Evolutionary conservation across 1,140 invertebrate genomes (phyloP).

Genomic region (Pachyrhynchus sulphureomaculatus): DNA sequence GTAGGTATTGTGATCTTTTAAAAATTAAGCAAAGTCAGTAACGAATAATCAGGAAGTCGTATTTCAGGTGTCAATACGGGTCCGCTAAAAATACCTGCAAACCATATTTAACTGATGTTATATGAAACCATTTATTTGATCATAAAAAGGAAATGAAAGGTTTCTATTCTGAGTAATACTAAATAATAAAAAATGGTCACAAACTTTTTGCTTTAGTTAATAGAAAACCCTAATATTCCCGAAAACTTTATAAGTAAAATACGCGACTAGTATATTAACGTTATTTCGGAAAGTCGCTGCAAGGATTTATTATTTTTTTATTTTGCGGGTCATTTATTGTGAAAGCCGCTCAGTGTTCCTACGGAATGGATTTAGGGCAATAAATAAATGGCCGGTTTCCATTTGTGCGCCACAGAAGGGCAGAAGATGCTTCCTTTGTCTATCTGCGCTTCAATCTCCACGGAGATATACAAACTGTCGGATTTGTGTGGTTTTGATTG

Average conservation of each 20-base stretch:
- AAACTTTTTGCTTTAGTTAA: no score
- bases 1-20: no score
- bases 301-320: slow-evolving; percentile 28
- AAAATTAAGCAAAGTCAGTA: no score
- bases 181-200: no score
- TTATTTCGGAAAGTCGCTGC: neutral
- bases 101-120: no score
- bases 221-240: neutral
- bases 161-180: no score
- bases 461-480: slow-evolving; percentile 40
- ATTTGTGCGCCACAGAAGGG: slow-evolving; percentile 28
- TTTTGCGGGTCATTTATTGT: slow-evolving; percentile 30
- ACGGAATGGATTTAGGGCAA: slow-evolving; percentile 33
- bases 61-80: no score
- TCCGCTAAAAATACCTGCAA: no score
- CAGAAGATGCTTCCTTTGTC: slow-evolving; percentile 31
- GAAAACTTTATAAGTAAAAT: neutral
- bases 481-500: slow-evolving; percentile 40
- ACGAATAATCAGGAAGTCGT: no score
- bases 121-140: no score
- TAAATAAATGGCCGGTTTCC: slow-evolving; percentile 39
- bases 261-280: neutral
- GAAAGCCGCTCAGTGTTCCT: slow-evolving; percentile 20
- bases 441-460: slow-evolving; percentile 35
- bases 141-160: no score